Percentiles rank a stretch among this genome's conserved stretches.
Conservation (phyloP, 2,888 invertebrate genomes). For the Coecobrya sp. region DNA sequence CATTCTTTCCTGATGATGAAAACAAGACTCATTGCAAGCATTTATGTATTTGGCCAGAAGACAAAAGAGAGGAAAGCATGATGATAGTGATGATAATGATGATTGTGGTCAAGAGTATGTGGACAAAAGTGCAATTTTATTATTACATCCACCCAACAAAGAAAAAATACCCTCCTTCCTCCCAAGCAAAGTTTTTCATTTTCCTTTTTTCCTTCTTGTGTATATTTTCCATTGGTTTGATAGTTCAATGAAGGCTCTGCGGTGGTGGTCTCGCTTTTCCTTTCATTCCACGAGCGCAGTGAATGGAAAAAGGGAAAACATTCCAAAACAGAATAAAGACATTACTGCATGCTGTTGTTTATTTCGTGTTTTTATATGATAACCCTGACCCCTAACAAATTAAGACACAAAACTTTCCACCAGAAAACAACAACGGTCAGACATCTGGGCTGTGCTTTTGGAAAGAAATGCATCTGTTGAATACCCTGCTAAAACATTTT, state of each 20-base stretch:
- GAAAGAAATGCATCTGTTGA: slow-evolving; percentile 33
- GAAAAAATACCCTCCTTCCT: not conserved
- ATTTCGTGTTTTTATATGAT: slow-evolving; percentile 9
- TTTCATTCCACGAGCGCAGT: not conserved
- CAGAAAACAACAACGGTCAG: not conserved
- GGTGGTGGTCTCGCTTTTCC: not conserved
- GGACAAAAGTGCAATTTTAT: slow-evolving; percentile 47
- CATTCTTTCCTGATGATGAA: slow-evolving; percentile 35
- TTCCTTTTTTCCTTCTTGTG: not conserved
- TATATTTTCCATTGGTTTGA: slow-evolving; percentile 1
- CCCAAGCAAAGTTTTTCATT: not conserved
- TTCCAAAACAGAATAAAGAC: not conserved
- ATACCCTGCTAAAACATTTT: not conserved
- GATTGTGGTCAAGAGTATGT: slow-evolving; percentile 65
- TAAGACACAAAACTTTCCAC: slow-evolving; percentile 15
- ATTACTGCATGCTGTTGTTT: slow-evolving; percentile 10
- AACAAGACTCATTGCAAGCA: slow-evolving; percentile 44
- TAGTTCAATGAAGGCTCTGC: not conserved
- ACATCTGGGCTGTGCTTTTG: not conserved
- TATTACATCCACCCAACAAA: not conserved
- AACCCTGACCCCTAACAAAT: slow-evolving; percentile 48
- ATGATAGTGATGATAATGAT: not conserved
- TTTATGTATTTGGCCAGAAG: slow-evolving; percentile 28
- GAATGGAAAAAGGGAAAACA: slow-evolving; percentile 13
- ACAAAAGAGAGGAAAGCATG: slow-evolving; percentile 27